Percentiles rank a stretch among this genome's conserved stretches.
Evolutionary conservation across 2,113 vertebrate genomes (phyloP).

Genomic region (Calonectris borealis): DNA sequence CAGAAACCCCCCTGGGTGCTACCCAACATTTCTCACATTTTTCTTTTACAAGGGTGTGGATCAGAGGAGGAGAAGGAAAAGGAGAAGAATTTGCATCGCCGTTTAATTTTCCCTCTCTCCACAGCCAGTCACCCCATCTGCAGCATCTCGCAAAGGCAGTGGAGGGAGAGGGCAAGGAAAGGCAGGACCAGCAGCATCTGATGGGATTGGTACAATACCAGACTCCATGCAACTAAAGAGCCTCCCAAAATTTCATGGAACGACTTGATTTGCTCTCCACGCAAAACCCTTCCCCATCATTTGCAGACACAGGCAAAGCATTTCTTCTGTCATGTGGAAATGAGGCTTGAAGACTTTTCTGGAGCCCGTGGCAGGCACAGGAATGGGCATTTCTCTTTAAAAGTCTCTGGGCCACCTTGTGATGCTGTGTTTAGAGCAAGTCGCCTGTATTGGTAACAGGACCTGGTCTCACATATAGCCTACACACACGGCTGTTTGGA

Average conservation of each 20-base stretch:
- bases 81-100: background rate
- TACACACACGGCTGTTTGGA: background rate
- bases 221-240: background rate
- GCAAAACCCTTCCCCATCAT: background rate
- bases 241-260: background rate
- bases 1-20: background rate
- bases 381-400: background rate
- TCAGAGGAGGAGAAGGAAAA: background rate
- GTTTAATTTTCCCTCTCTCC: background rate
- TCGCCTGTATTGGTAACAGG: rapidly evolving
- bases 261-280: background rate
- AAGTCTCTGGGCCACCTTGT: background rate
- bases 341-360: background rate
- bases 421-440: background rate
- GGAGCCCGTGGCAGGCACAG: background rate
- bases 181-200: background rate
- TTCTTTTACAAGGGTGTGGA: background rate
- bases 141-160: rapidly evolving
- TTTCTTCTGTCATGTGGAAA: background rate
- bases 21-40: background rate
- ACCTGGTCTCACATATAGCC: background rate
- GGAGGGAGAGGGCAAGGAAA: background rate
- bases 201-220: background rate
- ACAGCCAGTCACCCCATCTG: background rate
- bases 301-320: background rate